A percentile compares a stretch with the other conserved stretches of the same genome.
Evolutionary conservation across 1,140 invertebrate species (phyloP).

Genomic region (Pogonognathellus flavescens): DNA sequence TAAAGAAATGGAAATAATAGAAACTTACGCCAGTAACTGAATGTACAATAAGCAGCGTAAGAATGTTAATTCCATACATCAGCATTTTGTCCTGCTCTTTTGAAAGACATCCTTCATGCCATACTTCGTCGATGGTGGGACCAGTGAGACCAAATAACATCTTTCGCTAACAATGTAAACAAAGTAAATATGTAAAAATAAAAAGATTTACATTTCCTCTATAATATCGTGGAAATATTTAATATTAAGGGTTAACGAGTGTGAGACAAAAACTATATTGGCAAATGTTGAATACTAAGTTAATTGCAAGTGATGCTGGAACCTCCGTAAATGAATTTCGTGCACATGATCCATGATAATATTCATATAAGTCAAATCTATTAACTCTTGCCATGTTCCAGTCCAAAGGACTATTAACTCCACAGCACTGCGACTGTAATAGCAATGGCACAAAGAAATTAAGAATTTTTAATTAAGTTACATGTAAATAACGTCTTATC

Average conservation of each 20-base stretch:
- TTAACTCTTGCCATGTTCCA: neutral
- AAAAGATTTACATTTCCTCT: too few species aligned
- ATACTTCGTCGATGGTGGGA: neutral
- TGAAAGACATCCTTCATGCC: neutral
- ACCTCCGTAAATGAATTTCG: neutral
- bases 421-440: constrained; percentile 12
- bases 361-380: neutral
- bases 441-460: too few species aligned
- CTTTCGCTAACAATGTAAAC: too few species aligned
- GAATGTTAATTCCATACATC: neutral
- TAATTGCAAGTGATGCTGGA: too few species aligned
- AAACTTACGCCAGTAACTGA: neutral
- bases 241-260: too few species aligned
- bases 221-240: neutral
- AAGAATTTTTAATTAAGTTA: too few species aligned
- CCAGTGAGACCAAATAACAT: too few species aligned
- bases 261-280: too few species aligned
- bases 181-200: too few species aligned
- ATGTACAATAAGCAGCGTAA: neutral
- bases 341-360: neutral
- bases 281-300: too few species aligned
- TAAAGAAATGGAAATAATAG: too few species aligned
- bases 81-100: neutral
- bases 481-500: too few species aligned
- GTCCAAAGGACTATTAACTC: neutral